Percentiles rank a stretch among this genome's conserved stretches.
These are phyloP conservation scores for Porites lutea DNA, from an alignment of 64 coral and sea anemone species.

Conservation along the genomic window DNA sequence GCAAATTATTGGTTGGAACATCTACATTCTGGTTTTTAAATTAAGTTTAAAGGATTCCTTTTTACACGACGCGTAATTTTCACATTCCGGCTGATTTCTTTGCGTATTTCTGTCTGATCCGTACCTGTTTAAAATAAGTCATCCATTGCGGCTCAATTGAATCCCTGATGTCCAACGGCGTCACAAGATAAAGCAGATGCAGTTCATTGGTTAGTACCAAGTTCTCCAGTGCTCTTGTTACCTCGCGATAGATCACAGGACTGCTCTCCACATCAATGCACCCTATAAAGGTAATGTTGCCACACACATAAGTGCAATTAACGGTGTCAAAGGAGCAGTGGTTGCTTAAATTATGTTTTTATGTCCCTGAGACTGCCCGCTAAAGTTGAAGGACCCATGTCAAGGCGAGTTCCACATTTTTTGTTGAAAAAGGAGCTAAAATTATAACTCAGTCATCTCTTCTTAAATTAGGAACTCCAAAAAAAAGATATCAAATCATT, in stretches of 20 bases:
- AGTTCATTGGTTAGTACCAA: conserved; percentile 86
- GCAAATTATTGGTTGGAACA: too few relatives aligned
- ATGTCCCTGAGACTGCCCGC: background rate
- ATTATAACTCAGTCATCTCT: too few relatives aligned
- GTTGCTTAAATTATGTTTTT: background rate
- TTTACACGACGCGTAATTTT: too few relatives aligned
- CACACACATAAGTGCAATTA: background rate
- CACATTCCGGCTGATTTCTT: too few relatives aligned
- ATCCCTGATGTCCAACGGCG: conserved; percentile 71
- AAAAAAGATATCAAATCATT: too few relatives aligned
- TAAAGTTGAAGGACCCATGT: too few relatives aligned
- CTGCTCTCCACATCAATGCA: conserved; percentile 87
- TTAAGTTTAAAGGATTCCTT: too few relatives aligned
- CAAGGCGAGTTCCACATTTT: too few relatives aligned
- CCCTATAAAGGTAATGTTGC: conserved; percentile 22
- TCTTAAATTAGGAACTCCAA: too few relatives aligned
- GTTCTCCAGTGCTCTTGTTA: conserved; percentile 66
- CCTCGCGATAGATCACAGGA: conserved; percentile 74
- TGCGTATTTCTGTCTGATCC: background rate
- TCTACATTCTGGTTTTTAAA: too few relatives aligned
- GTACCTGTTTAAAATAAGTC: conserved; percentile 86
- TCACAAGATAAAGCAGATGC: conserved; percentile 92
- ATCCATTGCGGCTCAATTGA: conserved; percentile 79
- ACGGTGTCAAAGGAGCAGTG: too few relatives aligned
- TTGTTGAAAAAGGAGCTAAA: too few relatives aligned